Conservation (phyloP, 2,888 invertebrate species). For the Apamea crenata region DNA sequence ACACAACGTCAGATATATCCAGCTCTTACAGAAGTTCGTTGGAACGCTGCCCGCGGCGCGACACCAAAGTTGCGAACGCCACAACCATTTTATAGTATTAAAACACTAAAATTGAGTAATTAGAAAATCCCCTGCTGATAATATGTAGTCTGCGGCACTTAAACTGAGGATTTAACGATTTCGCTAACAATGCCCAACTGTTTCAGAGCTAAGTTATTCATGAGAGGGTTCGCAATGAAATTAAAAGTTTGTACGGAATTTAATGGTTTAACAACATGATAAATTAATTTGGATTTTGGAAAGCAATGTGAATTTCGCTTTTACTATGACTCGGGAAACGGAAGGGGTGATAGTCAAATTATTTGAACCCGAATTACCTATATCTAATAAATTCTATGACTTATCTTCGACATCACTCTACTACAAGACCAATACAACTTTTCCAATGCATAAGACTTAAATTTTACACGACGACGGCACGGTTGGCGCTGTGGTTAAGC, state of each 20-base stretch:
- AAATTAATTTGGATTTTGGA: constrained; percentile 47
- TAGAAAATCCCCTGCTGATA: constrained; percentile 50
- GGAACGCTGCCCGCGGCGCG: constrained; percentile 70
- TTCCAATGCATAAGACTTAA: not conserved
- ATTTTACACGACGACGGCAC: too few species aligned
- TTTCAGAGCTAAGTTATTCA: constrained; percentile 52
- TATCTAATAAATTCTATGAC: not conserved
- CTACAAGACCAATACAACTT: not conserved
- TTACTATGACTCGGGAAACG: not conserved
- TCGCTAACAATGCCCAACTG: constrained; percentile 16
- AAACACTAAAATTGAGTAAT: constrained; percentile 63
- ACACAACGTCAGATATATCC: constrained; percentile 54
- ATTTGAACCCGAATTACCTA: not conserved
- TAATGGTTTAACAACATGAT: constrained; percentile 36
- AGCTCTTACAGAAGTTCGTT: constrained; percentile 67
- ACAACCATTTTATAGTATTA: constrained; percentile 54
- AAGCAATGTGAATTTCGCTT: constrained; percentile 7
- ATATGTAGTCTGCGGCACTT: constrained; percentile 27
- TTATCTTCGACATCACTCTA: not conserved
- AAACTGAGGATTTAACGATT: constrained; percentile 38
- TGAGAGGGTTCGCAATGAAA: constrained; percentile 43
- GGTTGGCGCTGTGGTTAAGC: too few species aligned
- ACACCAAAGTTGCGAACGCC: constrained; percentile 37
- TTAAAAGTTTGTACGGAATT: constrained; percentile 44
- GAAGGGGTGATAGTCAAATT: not conserved